Evolutionary conservation across 2,797 vertebrate genomes (phyloP).

Genomic region (Gymnocypris eckloni): DNA sequence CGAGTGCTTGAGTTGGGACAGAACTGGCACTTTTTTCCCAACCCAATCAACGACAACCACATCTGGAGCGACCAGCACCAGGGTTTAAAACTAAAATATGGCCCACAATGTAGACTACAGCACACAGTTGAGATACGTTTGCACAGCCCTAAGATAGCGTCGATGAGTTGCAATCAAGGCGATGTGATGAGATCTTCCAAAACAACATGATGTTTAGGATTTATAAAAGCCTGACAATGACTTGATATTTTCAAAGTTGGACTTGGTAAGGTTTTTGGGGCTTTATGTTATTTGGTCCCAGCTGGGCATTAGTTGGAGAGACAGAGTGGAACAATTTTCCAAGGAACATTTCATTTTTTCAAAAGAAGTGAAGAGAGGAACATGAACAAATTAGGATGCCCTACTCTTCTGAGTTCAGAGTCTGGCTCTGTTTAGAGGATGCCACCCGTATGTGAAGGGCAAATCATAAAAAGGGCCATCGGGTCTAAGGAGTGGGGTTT

Average conservation of each 20-base stretch:
- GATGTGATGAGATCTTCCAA: constrained; percentile 49
- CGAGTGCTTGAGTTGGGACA: constrained; percentile 31
- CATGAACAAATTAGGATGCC: constrained; percentile 1
- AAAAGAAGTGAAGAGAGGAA: background rate
- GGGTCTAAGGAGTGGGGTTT: constrained; percentile 3
- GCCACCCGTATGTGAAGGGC: background rate
- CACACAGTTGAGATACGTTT: constrained; percentile 33
- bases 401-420: constrained; percentile 33
- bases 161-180: constrained; percentile 19
- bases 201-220: constrained; percentile 36
- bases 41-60: constrained; percentile 58
- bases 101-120: constrained; percentile 58
- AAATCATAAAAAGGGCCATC: constrained; percentile 12
- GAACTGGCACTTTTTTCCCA: constrained; percentile 47
- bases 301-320: constrained; percentile 30
- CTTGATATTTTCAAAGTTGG: background rate
- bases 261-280: constrained; percentile 50
- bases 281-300: constrained; percentile 51
- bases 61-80: constrained; percentile 76
- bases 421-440: constrained; percentile 7
- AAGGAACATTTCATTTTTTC: constrained; percentile 20
- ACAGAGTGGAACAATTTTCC: constrained; percentile 14
- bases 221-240: constrained; percentile 24
- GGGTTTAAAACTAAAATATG: constrained; percentile 57
- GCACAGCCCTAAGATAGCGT: constrained; percentile 36